Conservation (phyloP, 30 jellyfish, hydroid and myxozoan genomes). For the Chironex yamaguchii region DNA sequence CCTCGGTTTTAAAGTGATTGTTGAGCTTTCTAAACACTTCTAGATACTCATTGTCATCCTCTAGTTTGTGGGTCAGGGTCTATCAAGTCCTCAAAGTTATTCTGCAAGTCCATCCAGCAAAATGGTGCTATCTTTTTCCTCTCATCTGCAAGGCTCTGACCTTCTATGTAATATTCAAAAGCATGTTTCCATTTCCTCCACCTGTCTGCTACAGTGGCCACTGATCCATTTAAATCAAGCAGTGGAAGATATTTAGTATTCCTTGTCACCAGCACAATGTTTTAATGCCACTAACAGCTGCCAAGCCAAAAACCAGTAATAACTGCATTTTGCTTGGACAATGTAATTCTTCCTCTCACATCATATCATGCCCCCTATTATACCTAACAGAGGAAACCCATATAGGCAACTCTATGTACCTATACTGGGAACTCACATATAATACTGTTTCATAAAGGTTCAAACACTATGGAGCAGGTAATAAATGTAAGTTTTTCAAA, state of each 20-base stretch:
- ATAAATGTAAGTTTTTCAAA: too few species aligned
- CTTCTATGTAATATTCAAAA: background rate
- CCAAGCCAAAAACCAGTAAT: too few species aligned
- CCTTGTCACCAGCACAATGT: too few species aligned
- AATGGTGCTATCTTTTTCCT: background rate
- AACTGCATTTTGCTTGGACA: background rate
- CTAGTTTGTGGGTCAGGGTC: slow-evolving; percentile 2
- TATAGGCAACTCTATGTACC: background rate
- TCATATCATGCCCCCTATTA: background rate
- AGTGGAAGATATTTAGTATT: background rate
- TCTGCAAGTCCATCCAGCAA: background rate
- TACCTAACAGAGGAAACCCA: background rate
- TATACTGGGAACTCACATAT: too few species aligned
- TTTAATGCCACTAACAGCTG: too few species aligned
- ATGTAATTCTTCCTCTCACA: background rate
- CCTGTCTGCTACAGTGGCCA: background rate
- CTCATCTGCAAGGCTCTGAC: background rate
- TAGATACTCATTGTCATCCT: background rate
- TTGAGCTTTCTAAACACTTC: background rate
- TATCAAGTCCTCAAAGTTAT: background rate
- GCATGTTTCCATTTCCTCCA: background rate
- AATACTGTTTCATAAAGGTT: too few species aligned
- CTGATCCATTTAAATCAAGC: background rate
- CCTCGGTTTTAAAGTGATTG: background rate
- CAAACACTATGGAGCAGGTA: too few species aligned